Base-by-base conservation (phyloP, 1,140 invertebrate genomes). In the Thrips palmi region DNA sequence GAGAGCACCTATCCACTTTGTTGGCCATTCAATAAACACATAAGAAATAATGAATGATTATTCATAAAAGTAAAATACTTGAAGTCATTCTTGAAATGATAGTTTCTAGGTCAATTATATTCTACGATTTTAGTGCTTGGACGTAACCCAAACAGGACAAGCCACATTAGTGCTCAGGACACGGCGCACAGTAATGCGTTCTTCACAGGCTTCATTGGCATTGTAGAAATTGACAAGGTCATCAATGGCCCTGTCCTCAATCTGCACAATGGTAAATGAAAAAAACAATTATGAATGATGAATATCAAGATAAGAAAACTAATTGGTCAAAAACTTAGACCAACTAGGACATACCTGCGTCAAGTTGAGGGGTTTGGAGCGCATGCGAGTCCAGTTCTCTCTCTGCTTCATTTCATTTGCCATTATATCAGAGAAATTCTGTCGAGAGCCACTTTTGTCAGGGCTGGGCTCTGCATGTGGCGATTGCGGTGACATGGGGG, bases 241-340 rank as follows among this genome's bases (percentile, higher is more conserved):
- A 43, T 74, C 67, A 42, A 80, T 76, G 1, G 77, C 77, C 56
- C 70, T 65, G 48, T 80, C 75, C 63, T 80, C 76, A 34, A 77
- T 60, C 74, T 79, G 45, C 33, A 50, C 52, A 38, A 10, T 31
- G 19, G 33, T 37, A 52, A 45, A 45, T 27, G 41, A 37, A 45
- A 29, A 45, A 12, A 18, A 23, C 14, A 33, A 40, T 14, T 42
- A 39, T 15, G 15, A 29, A 21, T 18, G 24, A 41, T 27, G 32
- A 21, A 32, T 15, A 40, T 12, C n/a, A 29, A 19, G 5, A 11
- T 44, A 2, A 12, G 22, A 20, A 37, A 40, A 31, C 24, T 8
- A 18, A 20, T n/a, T 29, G 10, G 12, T 22, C n/a, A n/a, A n/a
- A n/a, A n/a, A 40, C 8, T 10, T 30, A 23, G 37, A 15, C n/a